Percentiles rank a stretch among this genome's conserved stretches.
Conservation (phyloP, 2,113 vertebrate species). For the Rhinopomastus cyanomelas region DNA sequence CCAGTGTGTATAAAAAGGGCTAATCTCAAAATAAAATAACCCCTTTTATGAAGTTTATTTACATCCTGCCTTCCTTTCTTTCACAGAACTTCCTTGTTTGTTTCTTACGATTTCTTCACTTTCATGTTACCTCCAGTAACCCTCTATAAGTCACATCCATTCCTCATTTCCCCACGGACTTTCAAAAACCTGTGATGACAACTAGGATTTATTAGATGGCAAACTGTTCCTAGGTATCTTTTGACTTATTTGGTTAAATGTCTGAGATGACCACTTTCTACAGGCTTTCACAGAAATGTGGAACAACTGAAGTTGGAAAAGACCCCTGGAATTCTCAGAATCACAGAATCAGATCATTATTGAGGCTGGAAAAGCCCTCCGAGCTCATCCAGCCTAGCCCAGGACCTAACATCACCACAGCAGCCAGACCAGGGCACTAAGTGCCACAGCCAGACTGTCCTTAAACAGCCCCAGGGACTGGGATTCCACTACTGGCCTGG, state of each 20-base stretch:
- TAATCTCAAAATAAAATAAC: conserved; percentile 17
- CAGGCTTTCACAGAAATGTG: not conserved
- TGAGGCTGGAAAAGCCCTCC: no score
- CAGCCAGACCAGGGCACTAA: no score
- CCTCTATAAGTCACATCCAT: not conserved
- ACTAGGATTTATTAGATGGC: not conserved
- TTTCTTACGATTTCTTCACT: not conserved
- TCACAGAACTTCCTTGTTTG: not conserved
- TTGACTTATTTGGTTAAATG: not conserved
- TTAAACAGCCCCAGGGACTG: no score
- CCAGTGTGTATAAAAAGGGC: not conserved
- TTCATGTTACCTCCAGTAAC: not conserved
- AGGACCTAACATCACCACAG: no score
- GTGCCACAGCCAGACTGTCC: no score
- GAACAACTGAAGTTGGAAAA: not conserved
- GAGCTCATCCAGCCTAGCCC: no score
- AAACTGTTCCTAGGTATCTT: not conserved
- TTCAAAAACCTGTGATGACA: not conserved
- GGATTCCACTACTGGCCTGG: no score
- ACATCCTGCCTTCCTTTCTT: conserved; percentile 1
- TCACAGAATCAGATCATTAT: no score
- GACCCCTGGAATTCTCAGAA: not conserved
- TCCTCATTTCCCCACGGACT: not conserved
- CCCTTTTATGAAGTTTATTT: not conserved
- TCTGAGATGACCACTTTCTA: not conserved